Percentiles rank a stretch among this genome's conserved stretches.
Conservation (phyloP, 2,113 vertebrate species). For the Malurus elegans region DNA sequence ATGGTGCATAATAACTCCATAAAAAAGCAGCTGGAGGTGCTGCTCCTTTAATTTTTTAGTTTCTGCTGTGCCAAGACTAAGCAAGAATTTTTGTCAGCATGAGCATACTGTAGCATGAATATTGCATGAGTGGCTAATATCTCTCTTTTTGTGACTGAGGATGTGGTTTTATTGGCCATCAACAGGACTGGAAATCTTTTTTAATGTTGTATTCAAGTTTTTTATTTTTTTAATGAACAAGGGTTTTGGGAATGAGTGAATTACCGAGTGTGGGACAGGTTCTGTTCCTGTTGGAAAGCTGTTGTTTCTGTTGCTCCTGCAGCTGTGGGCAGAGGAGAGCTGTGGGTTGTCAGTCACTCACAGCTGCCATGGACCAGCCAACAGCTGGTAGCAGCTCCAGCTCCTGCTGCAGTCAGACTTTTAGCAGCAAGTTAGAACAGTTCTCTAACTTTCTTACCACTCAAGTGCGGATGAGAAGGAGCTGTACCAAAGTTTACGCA, state of each 20-base stretch:
- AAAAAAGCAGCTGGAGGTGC: not conserved
- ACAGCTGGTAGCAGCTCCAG: not conserved
- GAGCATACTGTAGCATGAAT: not conserved
- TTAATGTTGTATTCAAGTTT: not conserved
- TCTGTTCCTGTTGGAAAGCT: not conserved
- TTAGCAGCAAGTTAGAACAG: not conserved
- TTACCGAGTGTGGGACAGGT: not conserved
- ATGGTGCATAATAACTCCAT: rapidly evolving
- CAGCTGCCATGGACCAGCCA: not conserved
- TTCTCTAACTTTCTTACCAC: not conserved
- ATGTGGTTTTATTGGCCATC: not conserved
- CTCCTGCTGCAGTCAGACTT: not conserved
- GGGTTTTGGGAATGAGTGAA: not conserved
- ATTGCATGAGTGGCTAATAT: not conserved
- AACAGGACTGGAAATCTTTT: not conserved
- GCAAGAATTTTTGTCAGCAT: not conserved
- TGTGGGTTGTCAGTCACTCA: not conserved
- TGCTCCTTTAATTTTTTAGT: not conserved
- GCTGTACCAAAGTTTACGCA: not conserved
- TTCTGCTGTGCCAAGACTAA: not conserved
- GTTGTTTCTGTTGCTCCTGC: not conserved
- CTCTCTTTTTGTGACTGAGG: not conserved
- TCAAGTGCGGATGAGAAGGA: not conserved
- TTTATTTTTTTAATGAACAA: not conserved
- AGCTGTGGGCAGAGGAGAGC: not conserved